Base-by-base conservation (phyloP, 53 echinoderm and acorn worm genomes). In the Patiria pectinifera region DNA sequence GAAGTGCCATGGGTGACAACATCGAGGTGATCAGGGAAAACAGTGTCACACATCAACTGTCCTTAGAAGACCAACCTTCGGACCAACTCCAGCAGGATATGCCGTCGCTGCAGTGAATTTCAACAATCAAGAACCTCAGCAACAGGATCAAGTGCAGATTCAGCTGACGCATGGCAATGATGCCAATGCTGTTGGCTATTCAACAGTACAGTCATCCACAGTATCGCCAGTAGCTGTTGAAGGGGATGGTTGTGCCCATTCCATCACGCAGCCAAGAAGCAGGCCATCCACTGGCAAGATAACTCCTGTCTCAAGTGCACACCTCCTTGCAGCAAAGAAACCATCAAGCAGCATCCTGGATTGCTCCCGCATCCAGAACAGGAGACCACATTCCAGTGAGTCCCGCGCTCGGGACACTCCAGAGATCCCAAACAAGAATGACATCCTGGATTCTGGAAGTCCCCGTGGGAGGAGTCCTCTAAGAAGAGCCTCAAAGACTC, bases 1-100 rank as follows among this genome's bases (percentile, higher is more conserved):
- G 59, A 8, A 45, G 49, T 58, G 87, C 87, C 77, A 87, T 78
- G 87, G 87, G 87, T 71, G 87, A 87, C 59, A 75, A 87, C 61
- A 26, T 43, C 16, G 84, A 84, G 35, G 84, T 66, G 69, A 25
- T 13, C 62, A 62, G 84, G n/a, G 84, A 84, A 43, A 62, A 44
- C 59, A 59, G 76, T 23, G 59, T 75, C 26, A 53, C 75, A n/a
- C 87, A 61, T 43, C 82, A 58, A 48, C 58, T 59, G 8, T 82
- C 82, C 2, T 6, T 82, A 18, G 87, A 87, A 26, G 35, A 53
- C 59, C 87, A 59, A 58, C 43, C 61, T 49, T 58, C 59, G 60
- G 76, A 25, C 11, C 23, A 22, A 77, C 59, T 24, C 35, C 76
- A 77, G 26, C 76, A 76, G 60, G 60, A 60, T n/a, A n/a, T 87